Evolutionary conservation across 1,140 invertebrate genomes (phyloP), one percentile per base, ranked within the genome.

Genomic region (Berghia stephanieae): DNA sequence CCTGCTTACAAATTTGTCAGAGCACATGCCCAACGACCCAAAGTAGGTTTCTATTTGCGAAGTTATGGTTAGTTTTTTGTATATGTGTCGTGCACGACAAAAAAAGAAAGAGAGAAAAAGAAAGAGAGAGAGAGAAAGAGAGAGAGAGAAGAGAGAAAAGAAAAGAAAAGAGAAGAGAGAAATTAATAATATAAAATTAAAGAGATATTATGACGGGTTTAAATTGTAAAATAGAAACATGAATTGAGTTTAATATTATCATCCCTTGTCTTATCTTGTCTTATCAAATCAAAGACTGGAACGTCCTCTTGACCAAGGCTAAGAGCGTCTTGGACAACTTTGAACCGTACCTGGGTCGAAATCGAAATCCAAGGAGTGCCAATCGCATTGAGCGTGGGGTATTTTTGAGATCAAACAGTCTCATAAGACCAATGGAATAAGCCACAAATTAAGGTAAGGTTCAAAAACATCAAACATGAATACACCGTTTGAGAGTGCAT

Each of bases 331-430:
- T 99, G 43, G 98, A 98, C 87, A 99, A 99, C 89, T 99, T 99
- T 90, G 96, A 99, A 88, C 95, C 96, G 0, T 99, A 97, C 92
- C 91, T 99, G n/a, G 98, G 98, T 2, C 94, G 98, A 77, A 99
- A 99, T 86, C 98, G 99, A 91, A 99, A 99, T 84, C 93, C 99
- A 91, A 98, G 92, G 77, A 85, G 96, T 79, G 94, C 96, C 31
- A 95, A 95, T 78, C 98, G 96, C 76, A 99, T 99, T 77, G 98
- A 99, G 88, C 92, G 98, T 55, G 98, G 55, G 98, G 99, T 6
- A 99, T 99, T 90, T 99, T 99, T 91, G 98, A 99, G 91, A 99
- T 99, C 85, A 99, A 98, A 90, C 98, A 99, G 89, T 96, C 96
- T 0, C 99, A 99, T 86, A 99, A 82, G 97, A 99, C 87, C 98